Percentiles rank a stretch among this genome's conserved stretches.
Conservation (phyloP, 2,888 invertebrate species). For the Idaea dimidiata region DNA sequence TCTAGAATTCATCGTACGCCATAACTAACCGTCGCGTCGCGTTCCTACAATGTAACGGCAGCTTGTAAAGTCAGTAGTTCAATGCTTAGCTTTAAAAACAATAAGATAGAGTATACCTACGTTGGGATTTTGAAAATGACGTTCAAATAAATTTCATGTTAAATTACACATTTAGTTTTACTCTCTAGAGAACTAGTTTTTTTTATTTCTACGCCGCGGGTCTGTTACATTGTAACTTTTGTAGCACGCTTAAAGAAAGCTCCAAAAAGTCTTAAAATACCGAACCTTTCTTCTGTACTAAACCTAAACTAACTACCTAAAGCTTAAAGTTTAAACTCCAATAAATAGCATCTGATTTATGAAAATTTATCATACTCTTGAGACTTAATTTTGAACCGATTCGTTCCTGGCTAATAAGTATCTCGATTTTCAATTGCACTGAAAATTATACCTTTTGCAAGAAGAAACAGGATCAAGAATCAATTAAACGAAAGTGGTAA, state of each 20-base stretch:
- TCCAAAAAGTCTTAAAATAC: slow-evolving; percentile 53
- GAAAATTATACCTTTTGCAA: slow-evolving; percentile 57
- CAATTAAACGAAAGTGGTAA: slow-evolving; percentile 36
- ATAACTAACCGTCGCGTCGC: background rate
- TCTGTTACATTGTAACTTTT: background rate
- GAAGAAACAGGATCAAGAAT: slow-evolving; percentile 46
- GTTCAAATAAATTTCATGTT: background rate
- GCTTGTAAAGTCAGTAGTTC: background rate
- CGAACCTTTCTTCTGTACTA: slow-evolving; percentile 62
- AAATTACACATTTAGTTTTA: background rate
- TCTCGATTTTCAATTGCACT: slow-evolving; percentile 37
- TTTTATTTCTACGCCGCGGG: background rate
- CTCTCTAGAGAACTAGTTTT: background rate
- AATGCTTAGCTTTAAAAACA: background rate
- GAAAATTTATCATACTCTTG: slow-evolving; percentile 79
- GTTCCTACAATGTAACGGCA: slow-evolving; percentile 1
- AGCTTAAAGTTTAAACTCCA: slow-evolving; percentile 77
- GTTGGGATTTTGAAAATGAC: background rate
- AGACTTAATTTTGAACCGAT: slow-evolving; percentile 80
- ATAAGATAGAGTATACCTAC: background rate
- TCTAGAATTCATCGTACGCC: background rate
- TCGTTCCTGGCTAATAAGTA: slow-evolving; percentile 45
- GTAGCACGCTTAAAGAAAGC: slow-evolving; percentile 22
- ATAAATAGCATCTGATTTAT: slow-evolving; percentile 79
- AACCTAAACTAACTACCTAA: slow-evolving; percentile 75